Base-by-base conservation (phyloP, 2,797 vertebrate species). In the Agapornis canus region DNA sequence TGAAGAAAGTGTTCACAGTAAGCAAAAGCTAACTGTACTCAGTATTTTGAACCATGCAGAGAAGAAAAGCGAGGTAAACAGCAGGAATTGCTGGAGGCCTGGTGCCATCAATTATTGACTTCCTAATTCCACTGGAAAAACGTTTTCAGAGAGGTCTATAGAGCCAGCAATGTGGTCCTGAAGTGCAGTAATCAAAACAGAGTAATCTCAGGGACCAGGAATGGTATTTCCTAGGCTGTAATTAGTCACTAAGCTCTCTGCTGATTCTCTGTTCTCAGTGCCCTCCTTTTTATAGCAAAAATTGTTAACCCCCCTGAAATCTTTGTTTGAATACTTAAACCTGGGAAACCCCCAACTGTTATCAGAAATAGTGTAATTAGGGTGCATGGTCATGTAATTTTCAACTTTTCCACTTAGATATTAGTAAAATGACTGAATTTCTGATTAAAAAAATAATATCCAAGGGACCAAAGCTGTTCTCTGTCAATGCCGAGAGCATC, bases 171-270 rank as follows among this genome's bases (percentile, higher is more conserved):
- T 0, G 1, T 1, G 5, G 65, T 78, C 57, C 86, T 76, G 49
- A 91, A 95, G 65, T 75, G 65, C 52, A 64, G 39, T 71, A 95
- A 87, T 95, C 79, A 95, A 89, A 82, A 39, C n/a, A 73, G 37
- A 57, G 51, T 85, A 91, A 75, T 80, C 61, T 90, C 71, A 54
- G 83, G 49, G 64, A 82, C 45, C 14, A 82, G 35, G n/a, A 85
- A 63, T 26, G 8, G 11, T 81, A 71, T 94, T 91, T 91, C 65
- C 82, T 69, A 81, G 42, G 57, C 57, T 86, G 47, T 88, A 95
- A 96, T 95, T 94, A 95, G 65, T 81, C 69, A 59, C 65, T 76
- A 65, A 92, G 79, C n/a, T 95, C 71, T 89, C 89, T 80, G 45
- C 79, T 89, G 63, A 71, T 88, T 88, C 57, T 89, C 40, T 82